phyloP scores from a whole-genome alignment of 2,888 invertebrate genomes.

The Caenorhabditis japonica region DNA sequence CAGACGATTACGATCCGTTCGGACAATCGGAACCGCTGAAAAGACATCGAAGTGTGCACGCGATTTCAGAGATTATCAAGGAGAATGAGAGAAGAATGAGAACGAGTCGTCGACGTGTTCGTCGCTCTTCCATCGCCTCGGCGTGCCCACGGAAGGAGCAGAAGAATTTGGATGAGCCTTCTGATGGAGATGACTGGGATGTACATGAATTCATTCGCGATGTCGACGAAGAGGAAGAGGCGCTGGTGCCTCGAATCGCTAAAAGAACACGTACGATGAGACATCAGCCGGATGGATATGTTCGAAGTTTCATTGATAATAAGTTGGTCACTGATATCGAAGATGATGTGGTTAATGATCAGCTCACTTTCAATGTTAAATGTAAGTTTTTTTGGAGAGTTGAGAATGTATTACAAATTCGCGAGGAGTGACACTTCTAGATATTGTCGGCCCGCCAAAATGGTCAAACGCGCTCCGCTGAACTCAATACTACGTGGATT shows the following conservation, averaged over 20 bases:
- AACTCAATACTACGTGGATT: no score
- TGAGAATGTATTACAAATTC: background rate
- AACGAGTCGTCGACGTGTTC: conserved; percentile 26
- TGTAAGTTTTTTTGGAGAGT: conserved; percentile 41
- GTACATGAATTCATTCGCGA: conserved; percentile 30
- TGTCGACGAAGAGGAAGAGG: conserved; percentile 47
- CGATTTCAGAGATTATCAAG: conserved; percentile 39
- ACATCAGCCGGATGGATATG: conserved; percentile 67
- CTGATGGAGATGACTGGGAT: conserved; percentile 35
- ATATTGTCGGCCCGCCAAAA: no score
- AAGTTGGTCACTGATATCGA: conserved; percentile 64
- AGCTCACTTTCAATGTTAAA: conserved; percentile 65
- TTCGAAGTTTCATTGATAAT: conserved; percentile 68
- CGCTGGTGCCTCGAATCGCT: conserved; percentile 54
- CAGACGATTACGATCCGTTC: conserved; percentile 46
- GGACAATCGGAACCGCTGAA: conserved; percentile 48
- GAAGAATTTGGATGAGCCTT: conserved; percentile 24
- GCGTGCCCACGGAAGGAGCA: conserved; percentile 44
- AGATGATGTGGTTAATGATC: conserved; percentile 65
- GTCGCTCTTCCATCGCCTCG: conserved; percentile 45
- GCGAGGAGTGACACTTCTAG: conserved; percentile 1
- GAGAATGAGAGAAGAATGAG: conserved; percentile 45
- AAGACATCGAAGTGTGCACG: conserved; percentile 44
- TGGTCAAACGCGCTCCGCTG: no score
- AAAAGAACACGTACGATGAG: conserved; percentile 67